phyloP scores from a whole-genome alignment of 1,140 invertebrate genomes.

The Rhyzopertha dominica region DNA sequence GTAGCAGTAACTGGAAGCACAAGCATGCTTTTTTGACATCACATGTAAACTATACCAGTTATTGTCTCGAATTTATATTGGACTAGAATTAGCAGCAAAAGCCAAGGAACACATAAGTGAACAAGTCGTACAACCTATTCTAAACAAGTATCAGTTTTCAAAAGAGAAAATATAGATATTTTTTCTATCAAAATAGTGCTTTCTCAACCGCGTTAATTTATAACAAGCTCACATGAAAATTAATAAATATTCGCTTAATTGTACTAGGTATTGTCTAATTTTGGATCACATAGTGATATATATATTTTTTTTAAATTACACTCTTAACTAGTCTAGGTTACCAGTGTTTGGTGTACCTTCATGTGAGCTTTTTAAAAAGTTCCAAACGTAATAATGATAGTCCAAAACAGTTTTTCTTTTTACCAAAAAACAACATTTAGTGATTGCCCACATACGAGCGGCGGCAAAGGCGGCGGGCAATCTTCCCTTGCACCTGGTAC shows the following conservation, averaged over 20 bases:
- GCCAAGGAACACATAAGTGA: constrained; percentile 23
- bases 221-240: constrained; percentile 19
- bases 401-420: background rate
- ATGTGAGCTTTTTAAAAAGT: background rate
- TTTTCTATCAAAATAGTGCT: constrained; percentile 21
- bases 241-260: constrained; percentile 9
- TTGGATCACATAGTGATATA: constrained; percentile 7
- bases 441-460: no score
- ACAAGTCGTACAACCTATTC: constrained; percentile 17
- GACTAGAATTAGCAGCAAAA: constrained; percentile 19
- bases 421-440: background rate
- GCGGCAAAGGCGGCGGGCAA: no score
- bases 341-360: background rate
- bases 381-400: background rate
- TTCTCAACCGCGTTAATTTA: constrained; percentile 15
- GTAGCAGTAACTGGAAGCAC: constrained; percentile 20
- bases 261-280: constrained; percentile 20
- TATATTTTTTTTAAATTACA: constrained; percentile 1
- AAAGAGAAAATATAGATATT: constrained; percentile 13
- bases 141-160: constrained; percentile 9
- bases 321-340: background rate
- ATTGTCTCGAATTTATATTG: constrained; percentile 17
- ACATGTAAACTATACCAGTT: constrained; percentile 18
- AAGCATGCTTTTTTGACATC: constrained; percentile 20
- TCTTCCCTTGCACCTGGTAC: no score